Evolutionary conservation across 2,888 invertebrate genomes (phyloP).

Genomic region (Drosophila meridiana): DNA sequence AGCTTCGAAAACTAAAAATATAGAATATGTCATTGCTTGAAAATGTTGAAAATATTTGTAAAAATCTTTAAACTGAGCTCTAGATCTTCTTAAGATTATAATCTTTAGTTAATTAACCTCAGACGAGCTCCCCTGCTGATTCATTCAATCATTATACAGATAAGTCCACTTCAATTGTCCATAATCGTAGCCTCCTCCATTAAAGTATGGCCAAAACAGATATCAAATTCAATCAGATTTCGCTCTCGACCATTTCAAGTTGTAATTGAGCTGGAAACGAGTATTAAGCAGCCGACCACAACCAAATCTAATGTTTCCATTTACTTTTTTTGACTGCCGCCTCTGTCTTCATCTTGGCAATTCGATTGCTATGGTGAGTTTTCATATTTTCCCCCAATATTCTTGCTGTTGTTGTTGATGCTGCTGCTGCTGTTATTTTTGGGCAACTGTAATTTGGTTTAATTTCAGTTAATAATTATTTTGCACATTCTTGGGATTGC

Average conservation of each 20-base stretch:
- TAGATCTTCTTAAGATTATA: no score
- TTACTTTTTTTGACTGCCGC: background rate
- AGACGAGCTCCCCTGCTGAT: background rate
- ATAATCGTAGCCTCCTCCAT: background rate
- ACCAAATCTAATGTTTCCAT: background rate
- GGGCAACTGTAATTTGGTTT: conserved; percentile 67
- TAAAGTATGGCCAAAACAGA: background rate
- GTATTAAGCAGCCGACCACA: background rate
- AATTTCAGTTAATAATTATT: conserved; percentile 81
- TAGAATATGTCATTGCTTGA: no score
- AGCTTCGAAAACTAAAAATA: no score
- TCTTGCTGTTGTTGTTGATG: background rate
- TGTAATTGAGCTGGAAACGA: background rate
- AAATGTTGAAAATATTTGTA: no score
- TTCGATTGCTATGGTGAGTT: conserved; percentile 54
- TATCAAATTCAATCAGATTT: background rate
- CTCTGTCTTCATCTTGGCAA: conserved; percentile 3
- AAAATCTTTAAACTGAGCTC: no score
- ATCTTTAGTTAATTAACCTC: no score
- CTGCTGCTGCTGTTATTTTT: conserved; percentile 16
- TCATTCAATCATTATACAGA: background rate
- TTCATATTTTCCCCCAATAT: conserved; percentile 2
- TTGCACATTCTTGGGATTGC: conserved; percentile 72
- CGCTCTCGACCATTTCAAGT: background rate
- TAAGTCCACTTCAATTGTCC: background rate